Conservation (phyloP, 2,797 vertebrate species). For the Podarcis lilfordi region DNA sequence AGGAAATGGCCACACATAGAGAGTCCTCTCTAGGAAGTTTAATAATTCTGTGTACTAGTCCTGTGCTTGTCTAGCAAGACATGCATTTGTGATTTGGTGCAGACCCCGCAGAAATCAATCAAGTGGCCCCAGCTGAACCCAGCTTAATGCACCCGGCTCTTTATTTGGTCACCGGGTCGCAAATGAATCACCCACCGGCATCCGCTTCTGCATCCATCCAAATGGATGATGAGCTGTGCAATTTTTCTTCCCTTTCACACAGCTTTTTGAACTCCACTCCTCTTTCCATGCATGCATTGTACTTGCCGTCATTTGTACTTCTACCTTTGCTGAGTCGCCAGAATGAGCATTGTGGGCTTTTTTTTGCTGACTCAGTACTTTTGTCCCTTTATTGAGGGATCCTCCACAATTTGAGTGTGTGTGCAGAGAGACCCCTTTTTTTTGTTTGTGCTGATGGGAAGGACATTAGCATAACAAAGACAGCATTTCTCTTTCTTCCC, state of each 20-base stretch:
- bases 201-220: background rate
- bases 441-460: slow-evolving; percentile 28
- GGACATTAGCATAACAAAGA: slow-evolving; percentile 67
- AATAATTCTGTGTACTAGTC: too few relatives aligned
- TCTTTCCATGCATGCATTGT: background rate
- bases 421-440: background rate
- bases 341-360: background rate
- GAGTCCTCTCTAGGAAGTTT: too few relatives aligned
- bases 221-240: too few relatives aligned
- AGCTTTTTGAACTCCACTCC: background rate
- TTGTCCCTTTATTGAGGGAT: background rate
- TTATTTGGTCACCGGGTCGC: too few relatives aligned
- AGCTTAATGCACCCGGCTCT: too few relatives aligned
- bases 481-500: background rate
- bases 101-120: too few relatives aligned
- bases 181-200: background rate
- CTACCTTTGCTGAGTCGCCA: background rate
- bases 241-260: background rate
- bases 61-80: too few relatives aligned
- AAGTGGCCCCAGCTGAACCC: too few relatives aligned
- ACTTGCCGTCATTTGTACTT: background rate
- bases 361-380: slow-evolving; percentile 45
- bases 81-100: too few relatives aligned
- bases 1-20: too few relatives aligned
- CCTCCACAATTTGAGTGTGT: rapidly evolving